Base-by-base conservation (phyloP, 2,888 invertebrate genomes). In the Drosophila borealis region DNA sequence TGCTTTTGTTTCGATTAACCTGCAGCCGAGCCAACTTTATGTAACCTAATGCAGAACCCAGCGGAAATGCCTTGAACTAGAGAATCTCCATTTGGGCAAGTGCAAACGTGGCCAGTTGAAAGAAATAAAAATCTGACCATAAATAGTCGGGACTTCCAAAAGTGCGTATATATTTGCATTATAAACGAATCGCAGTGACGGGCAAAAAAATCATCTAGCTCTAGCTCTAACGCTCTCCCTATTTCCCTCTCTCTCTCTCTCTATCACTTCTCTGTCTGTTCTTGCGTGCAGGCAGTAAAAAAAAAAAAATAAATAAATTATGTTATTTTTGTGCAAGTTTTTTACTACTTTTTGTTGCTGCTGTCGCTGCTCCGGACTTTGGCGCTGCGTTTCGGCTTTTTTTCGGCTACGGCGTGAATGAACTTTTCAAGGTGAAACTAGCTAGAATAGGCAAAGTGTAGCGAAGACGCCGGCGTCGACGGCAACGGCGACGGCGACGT, bases 371-470 rank as follows among this genome's bases (percentile, higher is more conserved):
- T 67, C 56, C 48, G 80, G 73, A 82, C 78, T 85, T 75, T 71
- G 70, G 69, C 77, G 83, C 81, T 89, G 91, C 90, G 91, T 90
- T 90, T 88, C 55, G 63, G 45, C 46, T 50, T 57, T 54, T 74
- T 81, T 82, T 72, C n/a, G 88, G 60, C 63, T 68, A 57, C 60
- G 70, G 79, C 89, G 90, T 90, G 90, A 90, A 90, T 91, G 90
- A 90, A 90, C 90, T 90, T 90, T 90, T 90, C 90, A 90, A 90
- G 90, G 90, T 91, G 90, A 91, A 91, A 88, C 84, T 89, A 75
- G 87, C 80, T 78, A 81, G 80, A 82, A 77, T 88, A 82, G 82
- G 74, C 73, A 84, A 84, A 87, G 74, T 81, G 79, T 72, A 79
- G 66, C 56, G 46, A 44, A 42, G 60, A 72, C 64, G 54, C 21